Evolutionary conservation across 2,797 vertebrate species (phyloP), one percentile per base, ranked within the genome.

Genomic region (Channallabes apus): DNA sequence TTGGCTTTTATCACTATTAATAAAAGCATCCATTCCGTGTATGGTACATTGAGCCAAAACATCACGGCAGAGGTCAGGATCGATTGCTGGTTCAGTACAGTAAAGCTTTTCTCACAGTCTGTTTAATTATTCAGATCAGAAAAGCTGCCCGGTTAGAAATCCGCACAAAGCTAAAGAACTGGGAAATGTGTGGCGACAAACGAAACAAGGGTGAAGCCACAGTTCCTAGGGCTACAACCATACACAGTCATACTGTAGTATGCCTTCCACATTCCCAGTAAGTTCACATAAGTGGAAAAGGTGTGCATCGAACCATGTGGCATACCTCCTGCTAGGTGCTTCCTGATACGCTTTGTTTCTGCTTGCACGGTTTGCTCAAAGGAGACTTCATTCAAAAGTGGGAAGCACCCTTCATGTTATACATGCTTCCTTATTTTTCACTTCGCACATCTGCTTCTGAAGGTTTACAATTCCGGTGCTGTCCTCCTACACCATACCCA

Each of bases 61-160:
- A 35, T 61, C 78, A 32, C 61, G 68, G 38, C 79, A 71, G 64
- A 61, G 78, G 59, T 56, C 56, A 0, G 24, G 88, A 93, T 94
- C 89, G 88, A 94, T 93, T 87, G 88, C 89, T 88, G 89, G 90
- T 91, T 86, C 86, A 82, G 88, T 86, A 81, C 87, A 89, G 92
- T 90, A 54, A 92, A 88, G 87, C 92, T 93, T 93, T 94, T 94
- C 93, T 91, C 93, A 93, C 91, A 89, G 88, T 91, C 93, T 94
- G 89, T 85, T 95, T 92, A 95, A 95, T 95, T 93, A 95, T 95
- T 95, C 92, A 95, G 86, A 84, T 89, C 86, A 86, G 88, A 83
- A 54, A 73, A 69, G 88, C 91, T 88, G 90, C 92, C 91, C 87
- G 76, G 91, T 90, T 92, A 92, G 89, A 87, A 85, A 90, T 90